Conservation (phyloP, 2,888 invertebrate genomes). For the Chrysina gloriosa region DNA sequence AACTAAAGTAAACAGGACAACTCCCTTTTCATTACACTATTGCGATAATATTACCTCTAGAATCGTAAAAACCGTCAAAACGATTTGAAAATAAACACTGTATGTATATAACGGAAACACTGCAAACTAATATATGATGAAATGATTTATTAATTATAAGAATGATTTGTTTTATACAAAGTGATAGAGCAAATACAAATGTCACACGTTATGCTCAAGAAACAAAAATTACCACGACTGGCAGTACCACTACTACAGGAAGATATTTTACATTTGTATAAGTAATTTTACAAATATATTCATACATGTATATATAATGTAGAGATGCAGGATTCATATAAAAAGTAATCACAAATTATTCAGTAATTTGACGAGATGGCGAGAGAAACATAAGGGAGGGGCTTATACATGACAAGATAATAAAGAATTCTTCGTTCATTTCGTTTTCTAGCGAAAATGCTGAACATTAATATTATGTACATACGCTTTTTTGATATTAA, state of each 20-base stretch:
- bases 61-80: conserved; percentile 17
- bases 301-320: conserved; percentile 35
- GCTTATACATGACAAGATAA: neutral
- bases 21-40: conserved; percentile 35
- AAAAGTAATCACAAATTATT: conserved; percentile 22
- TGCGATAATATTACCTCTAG: conserved; percentile 54
- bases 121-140: conserved; percentile 24
- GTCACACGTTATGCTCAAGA: conserved; percentile 30
- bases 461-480: conserved; percentile 8
- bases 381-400: neutral
- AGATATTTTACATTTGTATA: conserved; percentile 46
- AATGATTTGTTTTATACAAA: conserved; percentile 21
- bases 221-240: conserved; percentile 37
- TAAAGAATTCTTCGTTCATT: neutral
- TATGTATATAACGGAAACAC: conserved; percentile 11
- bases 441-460: conserved; percentile 15
- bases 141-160: conserved; percentile 30
- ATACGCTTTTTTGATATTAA: neutral
- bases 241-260: conserved; percentile 53
- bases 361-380: conserved; percentile 11
- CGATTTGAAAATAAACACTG: neutral
- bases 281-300: conserved; percentile 39
- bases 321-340: conserved; percentile 23
- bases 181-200: conserved; percentile 30
- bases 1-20: conserved; percentile 53